phyloP scores from a whole-genome alignment of 2,888 invertebrate genomes.

The Sinhomidia bicolor region DNA sequence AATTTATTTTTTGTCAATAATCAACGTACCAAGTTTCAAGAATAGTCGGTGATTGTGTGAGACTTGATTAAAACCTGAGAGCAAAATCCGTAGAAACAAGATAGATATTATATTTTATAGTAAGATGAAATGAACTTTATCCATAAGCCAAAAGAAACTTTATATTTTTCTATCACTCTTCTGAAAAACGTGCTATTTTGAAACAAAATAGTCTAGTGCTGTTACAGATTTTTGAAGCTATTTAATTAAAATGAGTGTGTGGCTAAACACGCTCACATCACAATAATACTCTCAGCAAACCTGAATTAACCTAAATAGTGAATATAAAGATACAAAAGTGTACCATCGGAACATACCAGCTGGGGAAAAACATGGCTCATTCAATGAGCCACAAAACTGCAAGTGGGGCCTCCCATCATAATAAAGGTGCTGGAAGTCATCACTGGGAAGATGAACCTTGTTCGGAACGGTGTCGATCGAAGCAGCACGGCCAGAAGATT shows the following conservation, averaged over 20 bases:
- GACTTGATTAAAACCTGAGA: not conserved
- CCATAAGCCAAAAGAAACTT: not conserved
- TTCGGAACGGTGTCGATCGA: conserved; percentile 75
- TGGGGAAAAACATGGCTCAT: not conserved
- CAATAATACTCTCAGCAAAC: no score
- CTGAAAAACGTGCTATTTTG: no score
- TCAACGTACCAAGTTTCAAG: not conserved
- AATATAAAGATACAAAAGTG: not conserved
- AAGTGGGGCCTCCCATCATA: not conserved
- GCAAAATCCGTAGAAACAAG: not conserved
- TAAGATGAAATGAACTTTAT: not conserved
- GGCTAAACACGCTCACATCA: no score
- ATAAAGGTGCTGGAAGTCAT: not conserved
- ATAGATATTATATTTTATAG: not conserved
- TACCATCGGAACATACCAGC: no score
- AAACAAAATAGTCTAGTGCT: no score
- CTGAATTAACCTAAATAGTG: not conserved
- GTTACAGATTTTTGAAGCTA: no score
- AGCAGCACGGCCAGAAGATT: conserved; percentile 73
- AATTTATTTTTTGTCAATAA: not conserved
- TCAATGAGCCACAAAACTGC: not conserved
- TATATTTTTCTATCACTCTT: not conserved
- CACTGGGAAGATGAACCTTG: conserved; percentile 67
- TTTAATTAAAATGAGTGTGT: no score
- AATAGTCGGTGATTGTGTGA: not conserved